These are phyloP conservation scores for Acrocephalus arundinaceus DNA, from an alignment of 2,113 vertebrate genomes.

Conservation along the genomic window DNA sequence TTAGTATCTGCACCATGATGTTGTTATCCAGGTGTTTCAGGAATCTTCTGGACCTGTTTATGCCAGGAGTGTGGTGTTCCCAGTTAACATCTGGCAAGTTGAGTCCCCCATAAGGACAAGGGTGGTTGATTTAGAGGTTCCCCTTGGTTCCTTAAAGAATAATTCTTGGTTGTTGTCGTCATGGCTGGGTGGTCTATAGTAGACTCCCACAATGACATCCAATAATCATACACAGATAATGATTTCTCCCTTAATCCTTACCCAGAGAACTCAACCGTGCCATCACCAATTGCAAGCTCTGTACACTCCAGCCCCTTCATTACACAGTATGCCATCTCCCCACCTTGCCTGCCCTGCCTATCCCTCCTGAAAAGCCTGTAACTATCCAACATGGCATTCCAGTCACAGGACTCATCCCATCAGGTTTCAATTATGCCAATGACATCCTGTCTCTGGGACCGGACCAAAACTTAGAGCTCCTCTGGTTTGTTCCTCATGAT, in stretches of 20 bases:
- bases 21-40: neutral
- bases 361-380: neutral
- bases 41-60: neutral
- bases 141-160: neutral
- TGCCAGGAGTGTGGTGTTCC: neutral
- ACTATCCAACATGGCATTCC: neutral
- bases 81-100: neutral
- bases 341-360: neutral
- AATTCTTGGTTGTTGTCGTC: neutral
- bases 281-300: neutral
- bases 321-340: neutral
- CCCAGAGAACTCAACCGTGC: neutral
- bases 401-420: neutral
- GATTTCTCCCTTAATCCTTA: neutral
- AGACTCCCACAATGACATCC: neutral
- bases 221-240: neutral
- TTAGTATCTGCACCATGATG: neutral
- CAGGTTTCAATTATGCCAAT: neutral
- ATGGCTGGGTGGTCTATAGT: neutral
- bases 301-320: neutral
- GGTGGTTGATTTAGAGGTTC: neutral
- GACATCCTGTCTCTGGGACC: neutral
- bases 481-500: neutral
- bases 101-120: neutral
- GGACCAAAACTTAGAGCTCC: neutral